These are phyloP conservation scores for Erethizon dorsatum DNA, from an alignment of 2,797 vertebrate species.

Conservation along the genomic window DNA sequence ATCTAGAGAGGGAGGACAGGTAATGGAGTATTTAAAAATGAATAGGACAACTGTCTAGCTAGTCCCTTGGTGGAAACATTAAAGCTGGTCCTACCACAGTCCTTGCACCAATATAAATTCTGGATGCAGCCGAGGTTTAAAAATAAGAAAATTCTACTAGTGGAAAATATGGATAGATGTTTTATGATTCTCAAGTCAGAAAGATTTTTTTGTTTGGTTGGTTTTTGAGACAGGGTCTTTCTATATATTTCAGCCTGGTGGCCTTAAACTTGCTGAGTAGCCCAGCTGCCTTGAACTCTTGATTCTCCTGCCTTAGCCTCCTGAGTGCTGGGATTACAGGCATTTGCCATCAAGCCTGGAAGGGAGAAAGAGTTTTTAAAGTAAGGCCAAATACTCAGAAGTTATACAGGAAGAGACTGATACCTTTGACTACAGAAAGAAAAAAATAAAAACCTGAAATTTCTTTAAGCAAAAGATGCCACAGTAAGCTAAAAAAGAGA, in stretches of 20 bases:
- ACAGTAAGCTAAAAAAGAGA: background rate
- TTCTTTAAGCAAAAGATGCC: background rate
- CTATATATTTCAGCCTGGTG: background rate
- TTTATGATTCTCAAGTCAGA: background rate
- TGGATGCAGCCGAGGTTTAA: background rate
- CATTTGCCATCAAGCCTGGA: background rate
- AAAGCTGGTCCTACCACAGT: background rate
- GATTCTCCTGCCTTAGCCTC: background rate
- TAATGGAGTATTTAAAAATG: background rate
- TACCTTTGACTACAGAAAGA: constrained; percentile 7
- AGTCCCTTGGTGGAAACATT: background rate
- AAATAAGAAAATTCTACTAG: background rate
- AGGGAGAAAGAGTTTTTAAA: background rate
- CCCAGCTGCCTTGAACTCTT: background rate
- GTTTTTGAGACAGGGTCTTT: background rate
- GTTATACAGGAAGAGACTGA: background rate
- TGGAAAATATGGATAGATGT: constrained; percentile 32
- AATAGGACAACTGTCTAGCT: background rate
- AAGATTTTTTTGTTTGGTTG: background rate
- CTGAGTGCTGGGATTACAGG: background rate
- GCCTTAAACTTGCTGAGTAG: background rate
- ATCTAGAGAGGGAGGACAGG: background rate
- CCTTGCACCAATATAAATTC: constrained; percentile 11
- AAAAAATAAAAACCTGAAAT: constrained; percentile 1
- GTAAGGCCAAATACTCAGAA: background rate